phyloP scores from a whole-genome alignment of 1,140 invertebrate genomes.

The Branchinecta lynchi region DNA sequence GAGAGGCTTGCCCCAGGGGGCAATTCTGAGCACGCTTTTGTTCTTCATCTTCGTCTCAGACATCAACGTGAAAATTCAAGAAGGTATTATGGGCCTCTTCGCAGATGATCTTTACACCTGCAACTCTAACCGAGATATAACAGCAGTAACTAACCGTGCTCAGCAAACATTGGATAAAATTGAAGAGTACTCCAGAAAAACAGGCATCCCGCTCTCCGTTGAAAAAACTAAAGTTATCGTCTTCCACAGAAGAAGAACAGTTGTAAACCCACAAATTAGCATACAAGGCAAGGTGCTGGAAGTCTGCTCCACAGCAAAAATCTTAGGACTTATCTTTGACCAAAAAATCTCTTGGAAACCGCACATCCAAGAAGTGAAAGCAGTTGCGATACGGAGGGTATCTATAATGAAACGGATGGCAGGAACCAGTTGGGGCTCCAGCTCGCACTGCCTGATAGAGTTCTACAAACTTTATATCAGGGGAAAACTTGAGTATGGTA shows the following conservation, averaged over 20 bases:
- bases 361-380: not conserved
- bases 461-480: not conserved
- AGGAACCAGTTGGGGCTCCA: not conserved
- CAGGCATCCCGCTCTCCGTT: not conserved
- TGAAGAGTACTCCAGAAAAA: not conserved
- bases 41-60: not conserved
- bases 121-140: too few relatives aligned
- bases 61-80: not conserved
- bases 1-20: not conserved
- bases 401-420: not conserved
- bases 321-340: not conserved
- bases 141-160: not conserved
- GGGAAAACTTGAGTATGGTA: not conserved
- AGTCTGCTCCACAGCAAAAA: not conserved
- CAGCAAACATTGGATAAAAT: not conserved
- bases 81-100: too few relatives aligned
- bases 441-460: not conserved
- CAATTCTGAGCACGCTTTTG: not conserved
- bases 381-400: not conserved
- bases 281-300: not conserved
- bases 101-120: too few relatives aligned
- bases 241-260: not conserved
- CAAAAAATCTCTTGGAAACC: not conserved
- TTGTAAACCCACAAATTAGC: not conserved
- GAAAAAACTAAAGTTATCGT: constrained; percentile 2